These are phyloP conservation scores for Leucoraja erinaceus DNA, from an alignment of 2,113 vertebrate genomes.

Conservation along the genomic window DNA sequence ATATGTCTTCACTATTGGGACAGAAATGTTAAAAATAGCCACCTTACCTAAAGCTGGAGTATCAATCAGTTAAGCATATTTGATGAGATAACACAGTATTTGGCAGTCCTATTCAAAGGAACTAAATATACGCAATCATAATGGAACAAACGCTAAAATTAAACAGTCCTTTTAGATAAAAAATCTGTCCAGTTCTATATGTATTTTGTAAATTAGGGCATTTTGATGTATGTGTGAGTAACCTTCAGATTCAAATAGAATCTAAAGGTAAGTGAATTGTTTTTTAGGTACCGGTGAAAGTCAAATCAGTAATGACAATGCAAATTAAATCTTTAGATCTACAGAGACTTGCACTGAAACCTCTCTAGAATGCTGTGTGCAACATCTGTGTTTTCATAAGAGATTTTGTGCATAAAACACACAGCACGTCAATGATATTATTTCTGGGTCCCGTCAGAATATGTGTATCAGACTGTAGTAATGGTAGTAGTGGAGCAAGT, in stretches of 20 bases:
- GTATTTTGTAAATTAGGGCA: not conserved
- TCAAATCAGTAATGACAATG: not conserved
- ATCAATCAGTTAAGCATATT: not conserved
- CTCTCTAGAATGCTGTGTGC: not conserved
- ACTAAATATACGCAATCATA: not conserved
- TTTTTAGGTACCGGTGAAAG: not conserved
- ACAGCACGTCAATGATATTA: conserved; percentile 23
- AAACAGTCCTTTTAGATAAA: not conserved
- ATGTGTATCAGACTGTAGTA: not conserved
- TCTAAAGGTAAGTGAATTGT: not conserved
- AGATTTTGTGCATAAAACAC: conserved; percentile 18
- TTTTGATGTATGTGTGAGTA: not conserved
- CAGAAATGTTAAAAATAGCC: not conserved
- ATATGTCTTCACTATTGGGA: not conserved
- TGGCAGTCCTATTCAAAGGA: not conserved
- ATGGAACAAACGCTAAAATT: not conserved
- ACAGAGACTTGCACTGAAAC: not conserved
- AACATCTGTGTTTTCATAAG: conserved; percentile 32
- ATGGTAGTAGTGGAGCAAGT: not conserved
- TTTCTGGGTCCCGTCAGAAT: not conserved
- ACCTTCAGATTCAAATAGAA: not conserved
- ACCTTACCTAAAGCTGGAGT: not conserved
- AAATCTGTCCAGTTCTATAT: not conserved
- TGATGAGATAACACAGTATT: not conserved
- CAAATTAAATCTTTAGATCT: conserved; percentile 9